These are phyloP conservation scores for Scatophagus argus DNA, from an alignment of 2,113 vertebrate species.

Conservation along the genomic window DNA sequence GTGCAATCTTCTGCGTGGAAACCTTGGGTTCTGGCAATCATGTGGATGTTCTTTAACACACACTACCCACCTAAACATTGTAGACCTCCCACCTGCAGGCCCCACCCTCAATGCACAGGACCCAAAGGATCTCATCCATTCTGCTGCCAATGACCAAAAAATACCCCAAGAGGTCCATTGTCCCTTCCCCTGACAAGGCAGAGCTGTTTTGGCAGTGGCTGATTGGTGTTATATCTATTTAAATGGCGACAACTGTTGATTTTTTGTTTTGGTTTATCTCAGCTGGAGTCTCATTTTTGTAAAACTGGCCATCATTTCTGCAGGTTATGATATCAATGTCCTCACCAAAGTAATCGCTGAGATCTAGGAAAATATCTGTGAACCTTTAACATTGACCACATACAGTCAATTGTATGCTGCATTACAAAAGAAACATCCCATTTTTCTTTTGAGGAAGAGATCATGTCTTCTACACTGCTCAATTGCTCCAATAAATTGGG, in stretches of 20 bases:
- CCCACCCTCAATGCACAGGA: no score
- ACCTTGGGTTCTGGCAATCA: no score
- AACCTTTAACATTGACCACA: constrained; percentile 13
- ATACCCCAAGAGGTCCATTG: no score
- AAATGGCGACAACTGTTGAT: background rate
- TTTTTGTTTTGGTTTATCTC: background rate
- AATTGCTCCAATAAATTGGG: background rate
- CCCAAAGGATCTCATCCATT: no score
- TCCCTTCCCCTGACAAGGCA: no score
- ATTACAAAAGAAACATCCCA: background rate
- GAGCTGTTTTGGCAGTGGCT: no score
- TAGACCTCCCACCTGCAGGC: no score
- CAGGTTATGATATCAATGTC: background rate
- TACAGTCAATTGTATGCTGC: constrained; percentile 16
- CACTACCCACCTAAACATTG: no score
- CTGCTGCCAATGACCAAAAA: no score
- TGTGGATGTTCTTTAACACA: no score
- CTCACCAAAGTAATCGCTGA: background rate
- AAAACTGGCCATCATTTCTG: background rate
- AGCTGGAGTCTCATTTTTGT: background rate
- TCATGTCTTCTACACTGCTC: background rate
- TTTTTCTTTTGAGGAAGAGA: background rate
- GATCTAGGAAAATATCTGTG: constrained; percentile 14
- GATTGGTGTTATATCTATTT: no score
- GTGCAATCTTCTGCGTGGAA: no score